Base-by-base conservation (phyloP, 2,113 vertebrate species). In the Gasterosteus aculeatus region DNA sequence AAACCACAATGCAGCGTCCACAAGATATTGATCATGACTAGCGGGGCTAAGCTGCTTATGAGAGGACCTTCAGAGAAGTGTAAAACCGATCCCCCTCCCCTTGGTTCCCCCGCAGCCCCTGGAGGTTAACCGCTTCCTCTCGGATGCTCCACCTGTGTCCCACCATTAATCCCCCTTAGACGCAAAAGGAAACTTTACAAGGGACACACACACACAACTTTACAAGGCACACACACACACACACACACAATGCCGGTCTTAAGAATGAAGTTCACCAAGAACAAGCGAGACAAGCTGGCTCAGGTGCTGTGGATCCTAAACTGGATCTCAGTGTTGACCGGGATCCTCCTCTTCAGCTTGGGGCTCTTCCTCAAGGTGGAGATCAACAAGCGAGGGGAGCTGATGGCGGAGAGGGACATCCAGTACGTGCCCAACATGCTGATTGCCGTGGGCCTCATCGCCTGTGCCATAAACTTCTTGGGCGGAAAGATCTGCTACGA, bases 401-500 rank as follows among this genome's bases (percentile, higher is more conserved):
- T 97, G 83, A 95, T 96, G 95, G 92, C 93, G 31, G 95, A 94
- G 81, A 89, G 91, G 54, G 91, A 95, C 38, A 57, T 95, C 61
- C 95, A 95, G 71, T 94, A 95, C 15, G 89, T 96, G 31, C 95
- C 96, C 72, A 95, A 97, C 84, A 95, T 93, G 94, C 91, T 97
- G 38, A 95, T 96, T 18, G 92, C 94, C 0, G 95, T 96, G 39
- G 96, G 96, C 26, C 91, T 95, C 77, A 94, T 96, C 22, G 96
- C 95, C 26, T 96, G 95, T 41, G 93, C 92, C 88, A 95, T 97
- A 85, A 97, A 96, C 87, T 95, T 96, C 54, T 89, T 96, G 74
- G 96, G 96, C 6, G 95, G 96, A 46, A 97, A 96, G 92, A 96
- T 96, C 80, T 96, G 96, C 85, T 96, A 96, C 2, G 95, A 97